phyloP scores from a whole-genome alignment of 2,113 vertebrate species.

The Okapia johnstoni region DNA sequence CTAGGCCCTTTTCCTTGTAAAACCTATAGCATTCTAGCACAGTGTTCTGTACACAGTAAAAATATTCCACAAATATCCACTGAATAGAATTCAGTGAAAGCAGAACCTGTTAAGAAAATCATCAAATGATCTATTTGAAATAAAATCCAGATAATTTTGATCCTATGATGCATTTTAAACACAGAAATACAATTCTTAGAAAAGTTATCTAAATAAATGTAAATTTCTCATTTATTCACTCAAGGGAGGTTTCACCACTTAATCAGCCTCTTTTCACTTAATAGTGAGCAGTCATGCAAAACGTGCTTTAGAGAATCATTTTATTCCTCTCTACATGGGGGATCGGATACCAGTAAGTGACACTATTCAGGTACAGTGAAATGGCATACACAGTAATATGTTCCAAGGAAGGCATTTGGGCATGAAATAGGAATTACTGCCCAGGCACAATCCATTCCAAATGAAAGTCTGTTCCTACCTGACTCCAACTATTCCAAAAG shows the following conservation, averaged over 20 bases:
- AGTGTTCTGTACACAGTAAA: neutral
- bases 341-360: neutral
- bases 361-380: neutral
- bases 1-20: neutral
- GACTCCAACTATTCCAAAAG: neutral
- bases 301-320: neutral
- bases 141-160: neutral
- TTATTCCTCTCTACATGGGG: neutral
- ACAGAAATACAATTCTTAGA: constrained; percentile 25
- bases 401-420: neutral
- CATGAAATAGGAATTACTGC: neutral
- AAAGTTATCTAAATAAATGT: constrained; percentile 13
- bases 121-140: constrained; percentile 15
- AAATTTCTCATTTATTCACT: constrained; percentile 2
- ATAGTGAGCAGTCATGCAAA: neutral
- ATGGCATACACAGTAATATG: neutral
- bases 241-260: neutral
- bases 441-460: neutral
- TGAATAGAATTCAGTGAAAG: neutral
- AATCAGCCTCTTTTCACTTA: neutral
- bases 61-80: neutral
- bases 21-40: neutral
- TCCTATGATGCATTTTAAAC: neutral
- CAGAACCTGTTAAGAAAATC: constrained; percentile 15
- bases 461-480: neutral